These are phyloP conservation scores for Ormyrus nitidulus DNA, from an alignment of 2,888 invertebrate genomes.

Conservation along the genomic window DNA sequence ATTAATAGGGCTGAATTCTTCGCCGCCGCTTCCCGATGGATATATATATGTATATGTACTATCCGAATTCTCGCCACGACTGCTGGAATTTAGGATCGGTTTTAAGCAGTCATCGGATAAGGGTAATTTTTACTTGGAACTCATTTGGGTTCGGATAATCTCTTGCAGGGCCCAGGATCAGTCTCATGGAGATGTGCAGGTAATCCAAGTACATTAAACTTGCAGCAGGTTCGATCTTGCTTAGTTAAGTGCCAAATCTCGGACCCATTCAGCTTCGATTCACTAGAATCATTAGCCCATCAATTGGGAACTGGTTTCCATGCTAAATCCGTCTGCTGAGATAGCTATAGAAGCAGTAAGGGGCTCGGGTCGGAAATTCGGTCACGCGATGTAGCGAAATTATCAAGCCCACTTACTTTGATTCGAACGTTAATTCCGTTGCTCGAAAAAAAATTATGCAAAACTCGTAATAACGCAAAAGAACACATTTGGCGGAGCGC, in stretches of 20 bases:
- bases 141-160: no score
- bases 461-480: neutral
- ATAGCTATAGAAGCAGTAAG: constrained; percentile 6
- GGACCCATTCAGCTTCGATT: constrained; percentile 40
- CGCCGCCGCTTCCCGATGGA: neutral
- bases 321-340: neutral
- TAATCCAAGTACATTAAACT: no score
- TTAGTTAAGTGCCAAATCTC: neutral
- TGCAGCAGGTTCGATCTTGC: no score
- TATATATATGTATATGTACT: no score
- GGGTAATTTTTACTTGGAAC: no score
- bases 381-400: constrained; percentile 15
- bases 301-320: constrained; percentile 18
- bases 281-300: constrained; percentile 10
- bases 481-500: no score
- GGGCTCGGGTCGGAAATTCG: neutral
- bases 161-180: no score
- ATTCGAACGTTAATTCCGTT: neutral
- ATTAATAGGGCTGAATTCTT: constrained; percentile 1
- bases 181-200: no score
- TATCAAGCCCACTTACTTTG: neutral
- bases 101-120: no score
- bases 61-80: no score
- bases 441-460: neutral
- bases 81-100: no score